A percentile compares a stretch with the other conserved stretches of the same genome.
Conservation (phyloP, 2,113 vertebrate genomes). For the Triplophysa tibetana region DNA sequence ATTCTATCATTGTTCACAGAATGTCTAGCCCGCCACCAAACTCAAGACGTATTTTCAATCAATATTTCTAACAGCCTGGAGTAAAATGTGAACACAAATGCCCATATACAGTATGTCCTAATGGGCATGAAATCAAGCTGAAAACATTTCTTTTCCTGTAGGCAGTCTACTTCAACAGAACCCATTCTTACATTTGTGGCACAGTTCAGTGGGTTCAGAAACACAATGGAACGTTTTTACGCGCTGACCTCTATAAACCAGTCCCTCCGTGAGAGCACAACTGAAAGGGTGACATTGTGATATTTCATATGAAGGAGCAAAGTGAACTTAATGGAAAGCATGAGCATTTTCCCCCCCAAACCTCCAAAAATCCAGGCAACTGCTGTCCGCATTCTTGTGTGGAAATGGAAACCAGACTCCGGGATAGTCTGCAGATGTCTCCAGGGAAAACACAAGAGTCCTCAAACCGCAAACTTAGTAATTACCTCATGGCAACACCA, state of each 20-base stretch:
- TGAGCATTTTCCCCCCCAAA: constrained; percentile 17
- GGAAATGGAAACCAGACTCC: constrained; percentile 51
- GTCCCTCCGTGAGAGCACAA: constrained; percentile 33
- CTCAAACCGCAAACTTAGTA: constrained; percentile 31
- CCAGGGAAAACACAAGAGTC: constrained; percentile 32
- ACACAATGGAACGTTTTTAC: constrained; percentile 51
- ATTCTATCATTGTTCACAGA: too few relatives aligned
- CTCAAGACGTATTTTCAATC: too few relatives aligned
- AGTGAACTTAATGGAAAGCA: constrained; percentile 46
- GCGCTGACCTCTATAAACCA: constrained; percentile 40
- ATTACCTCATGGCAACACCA: constrained; percentile 18
- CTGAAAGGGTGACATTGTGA: constrained; percentile 45
- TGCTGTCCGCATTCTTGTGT: constrained; percentile 35
- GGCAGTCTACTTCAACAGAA: constrained; percentile 40
- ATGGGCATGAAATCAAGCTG: constrained; percentile 43
- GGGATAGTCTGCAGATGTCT: constrained; percentile 49
- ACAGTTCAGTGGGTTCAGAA: constrained; percentile 53
- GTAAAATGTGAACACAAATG: constrained; percentile 6
- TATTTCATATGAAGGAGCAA: constrained; percentile 50
- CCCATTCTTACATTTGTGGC: constrained; percentile 46
- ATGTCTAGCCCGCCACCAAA: too few relatives aligned
- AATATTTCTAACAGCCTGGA: too few relatives aligned
- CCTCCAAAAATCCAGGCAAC: constrained; percentile 34
- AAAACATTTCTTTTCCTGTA: constrained; percentile 48
- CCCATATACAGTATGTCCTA: constrained; percentile 1